These are phyloP conservation scores for Calephelis perditalis DNA, from an alignment of 2,888 invertebrate species.

Conservation along the genomic window DNA sequence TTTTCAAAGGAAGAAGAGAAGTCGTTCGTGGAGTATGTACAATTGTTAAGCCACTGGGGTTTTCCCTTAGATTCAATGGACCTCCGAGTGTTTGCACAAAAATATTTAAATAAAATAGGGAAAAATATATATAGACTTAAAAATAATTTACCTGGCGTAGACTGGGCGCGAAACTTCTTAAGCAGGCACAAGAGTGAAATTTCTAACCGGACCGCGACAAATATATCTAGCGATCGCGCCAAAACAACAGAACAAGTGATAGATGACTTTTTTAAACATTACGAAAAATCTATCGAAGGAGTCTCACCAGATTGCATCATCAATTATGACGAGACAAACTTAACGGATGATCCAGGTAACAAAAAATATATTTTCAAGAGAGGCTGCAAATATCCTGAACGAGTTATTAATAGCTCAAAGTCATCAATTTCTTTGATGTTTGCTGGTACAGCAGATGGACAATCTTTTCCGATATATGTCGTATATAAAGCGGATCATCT, in stretches of 20 bases:
- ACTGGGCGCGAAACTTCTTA: conserved; percentile 26
- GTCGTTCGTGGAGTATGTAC: conserved; percentile 17
- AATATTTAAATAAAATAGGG: conserved; percentile 25
- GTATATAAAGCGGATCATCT: conserved; percentile 42
- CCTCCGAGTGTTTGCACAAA: conserved; percentile 23
- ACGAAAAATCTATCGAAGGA: conserved; percentile 10
- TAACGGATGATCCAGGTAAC: conserved; percentile 25
- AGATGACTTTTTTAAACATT: conserved; percentile 18
- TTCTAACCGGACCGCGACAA: conserved; percentile 23
- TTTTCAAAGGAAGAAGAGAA: conserved; percentile 24
- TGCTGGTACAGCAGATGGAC: conserved; percentile 23
- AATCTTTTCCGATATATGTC: conserved; percentile 42
- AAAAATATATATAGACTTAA: conserved; percentile 22
- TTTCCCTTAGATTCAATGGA: conserved; percentile 25
- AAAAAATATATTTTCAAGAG: conserved; percentile 31
- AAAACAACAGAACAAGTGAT: conserved; percentile 18
- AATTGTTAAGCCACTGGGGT: conserved; percentile 22
- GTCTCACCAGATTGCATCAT: conserved; percentile 11
- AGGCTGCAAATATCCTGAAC: conserved; percentile 40
- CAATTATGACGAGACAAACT: conserved; percentile 17
- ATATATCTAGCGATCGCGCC: conserved; percentile 23
- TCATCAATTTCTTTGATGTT: conserved; percentile 42
- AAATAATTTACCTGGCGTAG: conserved; percentile 26
- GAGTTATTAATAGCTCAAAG: conserved; percentile 32
- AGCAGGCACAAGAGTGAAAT: conserved; percentile 21